Percentiles rank a stretch among this genome's conserved stretches.
Conservation (phyloP, 2,797 vertebrate genomes). For the Vultur gryphus region DNA sequence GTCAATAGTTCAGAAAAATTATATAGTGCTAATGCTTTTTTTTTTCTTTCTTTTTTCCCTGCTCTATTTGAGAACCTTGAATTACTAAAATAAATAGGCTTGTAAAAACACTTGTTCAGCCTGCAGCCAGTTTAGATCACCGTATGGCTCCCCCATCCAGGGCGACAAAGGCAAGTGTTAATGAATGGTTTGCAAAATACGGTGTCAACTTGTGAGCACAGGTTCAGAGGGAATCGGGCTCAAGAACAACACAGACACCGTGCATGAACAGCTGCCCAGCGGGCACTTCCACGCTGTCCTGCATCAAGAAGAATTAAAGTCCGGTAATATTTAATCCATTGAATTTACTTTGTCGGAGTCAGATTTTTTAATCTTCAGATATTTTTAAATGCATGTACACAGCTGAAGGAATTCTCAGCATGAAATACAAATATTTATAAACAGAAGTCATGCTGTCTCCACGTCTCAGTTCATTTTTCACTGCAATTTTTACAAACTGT, state of each 20-base stretch:
- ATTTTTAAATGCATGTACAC: neutral
- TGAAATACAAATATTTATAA: slow-evolving; percentile 40
- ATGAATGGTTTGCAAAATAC: neutral
- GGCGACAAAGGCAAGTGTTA: neutral
- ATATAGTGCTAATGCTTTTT: neutral
- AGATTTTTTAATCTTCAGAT: neutral
- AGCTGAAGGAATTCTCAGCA: slow-evolving; percentile 18
- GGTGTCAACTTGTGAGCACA: neutral
- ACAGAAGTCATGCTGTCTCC: slow-evolving; percentile 6
- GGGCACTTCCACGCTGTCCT: neutral
- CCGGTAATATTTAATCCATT: neutral
- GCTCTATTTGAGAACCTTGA: neutral
- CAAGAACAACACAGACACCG: accelerated
- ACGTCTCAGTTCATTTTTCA: neutral
- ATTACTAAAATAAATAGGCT: neutral
- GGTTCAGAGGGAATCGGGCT: neutral
- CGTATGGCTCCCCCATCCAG: neutral
- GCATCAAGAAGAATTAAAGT: neutral
- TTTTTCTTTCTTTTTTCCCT: accelerated
- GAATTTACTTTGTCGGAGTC: neutral
- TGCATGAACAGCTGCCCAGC: neutral
- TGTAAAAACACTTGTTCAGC: neutral
- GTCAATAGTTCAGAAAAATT: neutral
- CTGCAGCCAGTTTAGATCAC: neutral
- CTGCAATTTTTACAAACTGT: neutral